Evolutionary conservation across 2,113 vertebrate genomes (phyloP), one percentile per base, ranked within the genome.

Genomic region (Elgaria multicarinata): DNA sequence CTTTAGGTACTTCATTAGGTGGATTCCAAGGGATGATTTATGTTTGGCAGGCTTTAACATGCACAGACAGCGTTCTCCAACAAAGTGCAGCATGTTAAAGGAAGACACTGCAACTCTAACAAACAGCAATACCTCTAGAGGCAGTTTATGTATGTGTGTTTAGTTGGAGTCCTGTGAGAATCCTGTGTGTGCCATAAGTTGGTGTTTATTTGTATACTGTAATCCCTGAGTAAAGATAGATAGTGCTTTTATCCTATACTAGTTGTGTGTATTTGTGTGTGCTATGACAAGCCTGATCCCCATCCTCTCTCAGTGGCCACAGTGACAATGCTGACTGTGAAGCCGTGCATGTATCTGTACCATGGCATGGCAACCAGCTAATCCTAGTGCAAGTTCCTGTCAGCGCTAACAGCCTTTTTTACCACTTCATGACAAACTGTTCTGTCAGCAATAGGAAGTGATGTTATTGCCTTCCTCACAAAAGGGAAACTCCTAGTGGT

Each of bases 381-480:
- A 97, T 95, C 95, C 89, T 3, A 1, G 88, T 91, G 92, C 92
- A 91, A 44, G 87, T 90, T 91, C 90, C 95, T 92, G 53, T 53
- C 88, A 84, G 91, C 78, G 88, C 88, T 78, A 86, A 93, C 79
- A 36, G 89, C 88, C 90, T 86, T 86, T 94, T 87, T 97, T 96
- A 96, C 96, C 96, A 89, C 93, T 95, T 95, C 0, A 3, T 95
- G 94, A 95, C 93, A 97, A 97, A 97, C 95, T 95, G 96, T 96
- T 96, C 96, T 97, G 96, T 97, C 97, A 97, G 97, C 96, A 97
- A 90, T 96, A 97, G 97, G 97, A 98, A 98, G 96, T 97, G 96
- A 97, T 97, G 96, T 95, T 94, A 91, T 91, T 92, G 95, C 95
- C 33, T 92, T 96, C 94, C 94, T 95, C 96, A 93, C 92, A 94